Evolutionary conservation across 92 coral and sea anemone species (phyloP).

Genomic region (Heliopora coerulea): DNA sequence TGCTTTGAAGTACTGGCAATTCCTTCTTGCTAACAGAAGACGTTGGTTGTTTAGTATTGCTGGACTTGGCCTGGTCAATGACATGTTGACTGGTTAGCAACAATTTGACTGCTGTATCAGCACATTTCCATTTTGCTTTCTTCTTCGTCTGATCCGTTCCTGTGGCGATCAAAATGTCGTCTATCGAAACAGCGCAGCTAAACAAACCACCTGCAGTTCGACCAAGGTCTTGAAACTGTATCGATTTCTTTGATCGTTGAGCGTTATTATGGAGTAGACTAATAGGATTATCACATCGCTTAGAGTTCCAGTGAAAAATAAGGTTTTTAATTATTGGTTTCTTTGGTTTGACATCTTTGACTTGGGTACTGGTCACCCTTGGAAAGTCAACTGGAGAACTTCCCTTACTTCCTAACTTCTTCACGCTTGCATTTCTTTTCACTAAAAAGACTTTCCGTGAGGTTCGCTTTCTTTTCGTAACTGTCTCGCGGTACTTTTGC

Average conservation of each 20-base stretch:
- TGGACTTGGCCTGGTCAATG: slow-evolving; percentile 40
- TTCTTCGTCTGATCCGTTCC: slow-evolving; percentile 65
- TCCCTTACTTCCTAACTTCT: slow-evolving; percentile 73
- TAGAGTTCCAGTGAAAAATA: slow-evolving; percentile 4
- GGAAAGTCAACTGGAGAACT: slow-evolving; percentile 41
- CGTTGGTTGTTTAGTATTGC: too few species aligned
- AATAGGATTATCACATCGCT: slow-evolving; percentile 48
- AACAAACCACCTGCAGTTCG: slow-evolving; percentile 31
- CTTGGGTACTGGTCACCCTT: slow-evolving; percentile 26
- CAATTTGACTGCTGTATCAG: slow-evolving; percentile 73
- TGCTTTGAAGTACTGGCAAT: too few species aligned
- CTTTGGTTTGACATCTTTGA: slow-evolving; percentile 28
- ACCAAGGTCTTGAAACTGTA: slow-evolving; percentile 66
- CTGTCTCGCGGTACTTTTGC: too few species aligned
- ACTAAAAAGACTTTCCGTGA: too few species aligned
- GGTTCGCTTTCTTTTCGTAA: too few species aligned
- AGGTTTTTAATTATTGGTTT: slow-evolving; percentile 29
- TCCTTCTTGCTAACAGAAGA: too few species aligned
- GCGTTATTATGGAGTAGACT: slow-evolving; percentile 67
- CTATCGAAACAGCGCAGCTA: slow-evolving; percentile 67
- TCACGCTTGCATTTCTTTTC: slow-evolving; percentile 61
- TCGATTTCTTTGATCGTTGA: slow-evolving; percentile 69
- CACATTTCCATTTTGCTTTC: slow-evolving; percentile 73
- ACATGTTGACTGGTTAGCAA: slow-evolving; percentile 77
- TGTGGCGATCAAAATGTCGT: slow-evolving; percentile 59